Conservation (phyloP, 2,797 vertebrate species). For the Peromyscus nudipes region DNA sequence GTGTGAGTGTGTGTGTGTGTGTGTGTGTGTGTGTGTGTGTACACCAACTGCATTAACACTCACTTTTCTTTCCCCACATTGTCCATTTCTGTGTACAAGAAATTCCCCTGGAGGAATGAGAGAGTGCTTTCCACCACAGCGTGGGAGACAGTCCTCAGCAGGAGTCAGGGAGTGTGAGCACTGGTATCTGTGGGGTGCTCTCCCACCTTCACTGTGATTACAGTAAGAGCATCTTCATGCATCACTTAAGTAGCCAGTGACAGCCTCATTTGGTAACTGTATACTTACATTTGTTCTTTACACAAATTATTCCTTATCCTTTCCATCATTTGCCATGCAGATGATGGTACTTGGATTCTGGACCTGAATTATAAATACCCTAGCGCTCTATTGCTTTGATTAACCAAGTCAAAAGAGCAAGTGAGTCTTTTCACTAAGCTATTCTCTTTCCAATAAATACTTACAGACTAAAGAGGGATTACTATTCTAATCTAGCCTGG, state of each 20-base stretch:
- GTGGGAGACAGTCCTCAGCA: not conserved
- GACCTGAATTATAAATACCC: conserved; percentile 51
- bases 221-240: not conserved
- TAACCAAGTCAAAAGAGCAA: conserved; percentile 32
- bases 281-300: not conserved
- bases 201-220: not conserved
- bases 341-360: conserved; percentile 12
- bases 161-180: not conserved
- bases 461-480: not conserved
- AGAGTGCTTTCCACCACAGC: not conserved
- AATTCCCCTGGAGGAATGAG: conserved; percentile 71
- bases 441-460: conserved; percentile 33
- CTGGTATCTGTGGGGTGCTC: not conserved
- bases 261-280: not conserved
- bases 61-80: conserved; percentile 42
- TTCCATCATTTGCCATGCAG: not conserved
- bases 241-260: not conserved
- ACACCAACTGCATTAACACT: not conserved
- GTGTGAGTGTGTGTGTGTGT: too few relatives aligned
- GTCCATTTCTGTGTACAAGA: conserved; percentile 25
- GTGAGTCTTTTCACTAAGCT: conserved; percentile 21
- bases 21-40: not conserved
- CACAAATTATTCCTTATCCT: not conserved
- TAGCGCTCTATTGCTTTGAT: not conserved
- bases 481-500: not conserved